phyloP scores from a whole-genome alignment of 2,113 vertebrate species.

The Ornithorhynchus anatinus region DNA sequence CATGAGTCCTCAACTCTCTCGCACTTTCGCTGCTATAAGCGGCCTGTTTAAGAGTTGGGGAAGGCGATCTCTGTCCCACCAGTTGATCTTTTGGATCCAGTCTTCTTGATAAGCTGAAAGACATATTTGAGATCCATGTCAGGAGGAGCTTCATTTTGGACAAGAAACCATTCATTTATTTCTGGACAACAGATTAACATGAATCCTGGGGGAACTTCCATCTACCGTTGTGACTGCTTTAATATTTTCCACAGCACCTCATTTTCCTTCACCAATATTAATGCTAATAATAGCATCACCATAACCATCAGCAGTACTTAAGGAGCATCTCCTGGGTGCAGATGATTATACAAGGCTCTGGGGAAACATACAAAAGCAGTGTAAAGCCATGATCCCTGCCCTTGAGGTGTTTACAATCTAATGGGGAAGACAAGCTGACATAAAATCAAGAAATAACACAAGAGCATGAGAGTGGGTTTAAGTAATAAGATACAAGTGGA shows the following conservation, averaged over 20 bases:
- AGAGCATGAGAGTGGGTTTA: too few relatives aligned
- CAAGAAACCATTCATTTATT: background rate
- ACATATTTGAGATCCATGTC: conserved; percentile 46
- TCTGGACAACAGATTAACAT: background rate
- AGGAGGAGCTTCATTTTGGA: conserved; percentile 15
- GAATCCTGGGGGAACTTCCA: background rate
- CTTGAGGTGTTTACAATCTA: too few relatives aligned
- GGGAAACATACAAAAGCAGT: too few relatives aligned
- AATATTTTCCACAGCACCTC: background rate
- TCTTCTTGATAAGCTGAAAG: conserved; percentile 72
- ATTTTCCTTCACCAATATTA: background rate
- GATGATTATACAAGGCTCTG: too few relatives aligned
- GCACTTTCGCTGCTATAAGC: conserved; percentile 56
- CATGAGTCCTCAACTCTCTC: conserved; percentile 66
- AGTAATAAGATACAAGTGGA: too few relatives aligned
- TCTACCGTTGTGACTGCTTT: background rate
- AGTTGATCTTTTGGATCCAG: conserved; percentile 70
- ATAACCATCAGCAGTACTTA: too few relatives aligned
- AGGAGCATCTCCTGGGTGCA: too few relatives aligned
- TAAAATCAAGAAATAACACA: too few relatives aligned
- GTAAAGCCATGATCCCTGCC: too few relatives aligned
- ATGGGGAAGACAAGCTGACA: too few relatives aligned
- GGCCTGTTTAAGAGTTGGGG: conserved; percentile 63
- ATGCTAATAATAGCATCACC: too few relatives aligned
- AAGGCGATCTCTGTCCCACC: conserved; percentile 59